Percentiles rank a stretch among this genome's conserved stretches.
These are phyloP conservation scores for Serrognathus titanus DNA, from an alignment of 2,888 invertebrate species.

Conservation along the genomic window DNA sequence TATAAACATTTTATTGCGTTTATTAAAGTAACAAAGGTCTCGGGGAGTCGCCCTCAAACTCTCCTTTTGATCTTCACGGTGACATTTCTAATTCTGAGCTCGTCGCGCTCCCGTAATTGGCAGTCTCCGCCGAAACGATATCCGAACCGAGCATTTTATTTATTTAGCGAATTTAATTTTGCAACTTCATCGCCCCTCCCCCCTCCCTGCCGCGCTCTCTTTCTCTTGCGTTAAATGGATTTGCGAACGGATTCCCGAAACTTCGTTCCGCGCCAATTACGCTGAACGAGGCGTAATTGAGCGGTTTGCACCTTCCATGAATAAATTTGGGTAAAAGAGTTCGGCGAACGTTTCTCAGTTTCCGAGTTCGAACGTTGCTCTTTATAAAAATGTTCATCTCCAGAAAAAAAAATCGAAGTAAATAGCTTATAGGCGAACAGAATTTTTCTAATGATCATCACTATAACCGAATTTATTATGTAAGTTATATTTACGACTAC, in stretches of 20 bases:
- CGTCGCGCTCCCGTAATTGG: background rate
- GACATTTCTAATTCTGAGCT: background rate
- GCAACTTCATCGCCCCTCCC: slow-evolving; percentile 16
- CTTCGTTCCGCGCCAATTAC: slow-evolving; percentile 16
- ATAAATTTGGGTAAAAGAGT: slow-evolving; percentile 8
- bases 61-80: background rate
- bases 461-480: too few relatives aligned
- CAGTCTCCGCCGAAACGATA: slow-evolving; percentile 21
- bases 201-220: too few relatives aligned
- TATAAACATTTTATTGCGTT: too few relatives aligned
- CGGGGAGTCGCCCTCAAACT: background rate
- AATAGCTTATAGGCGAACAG: too few relatives aligned
- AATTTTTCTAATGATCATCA: too few relatives aligned
- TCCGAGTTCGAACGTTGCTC: too few relatives aligned
- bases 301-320: slow-evolving; percentile 13
- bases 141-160: slow-evolving; percentile 29
- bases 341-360: background rate
- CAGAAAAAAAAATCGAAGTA: too few relatives aligned
- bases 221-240: slow-evolving; percentile 11
- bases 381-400: too few relatives aligned
- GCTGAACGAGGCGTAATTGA: slow-evolving; percentile 17
- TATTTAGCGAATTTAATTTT: slow-evolving; percentile 33
- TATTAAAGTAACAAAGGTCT: too few relatives aligned
- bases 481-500: too few relatives aligned
- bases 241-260: slow-evolving; percentile 16